Percentiles rank a stretch among this genome's conserved stretches.
Evolutionary conservation across 2,888 invertebrate genomes (phyloP).

Genomic region (Gerris lacustris): DNA sequence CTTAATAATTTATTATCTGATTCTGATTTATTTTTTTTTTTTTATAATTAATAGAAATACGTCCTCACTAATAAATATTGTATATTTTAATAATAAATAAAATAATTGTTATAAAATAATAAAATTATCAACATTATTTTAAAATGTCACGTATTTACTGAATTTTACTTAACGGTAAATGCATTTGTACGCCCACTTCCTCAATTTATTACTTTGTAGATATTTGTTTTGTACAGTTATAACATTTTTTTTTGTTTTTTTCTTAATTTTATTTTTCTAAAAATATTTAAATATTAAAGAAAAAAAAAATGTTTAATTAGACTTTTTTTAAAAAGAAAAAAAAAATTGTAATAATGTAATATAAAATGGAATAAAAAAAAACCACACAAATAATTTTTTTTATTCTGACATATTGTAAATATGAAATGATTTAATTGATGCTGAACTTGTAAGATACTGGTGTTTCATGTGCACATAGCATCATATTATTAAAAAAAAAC

Average conservation of each 20-base stretch:
- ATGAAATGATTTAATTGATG: conserved; percentile 35
- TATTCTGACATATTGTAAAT: no score
- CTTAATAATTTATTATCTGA: no score
- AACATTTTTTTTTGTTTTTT: conserved; percentile 31
- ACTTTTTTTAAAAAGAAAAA: no score
- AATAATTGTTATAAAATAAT: no score
- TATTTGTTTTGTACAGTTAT: conserved; percentile 33
- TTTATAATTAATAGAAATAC: no score
- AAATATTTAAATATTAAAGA: conserved; percentile 39
- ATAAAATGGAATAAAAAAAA: not conserved
- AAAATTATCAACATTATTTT: conserved; percentile 5
- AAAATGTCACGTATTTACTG: conserved; percentile 7
- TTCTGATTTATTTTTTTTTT: no score
- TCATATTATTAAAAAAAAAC: conserved; percentile 21
- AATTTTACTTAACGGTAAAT: no score
- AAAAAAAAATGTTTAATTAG: conserved; percentile 30
- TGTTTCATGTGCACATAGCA: conserved; percentile 41
- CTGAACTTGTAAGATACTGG: conserved; percentile 44
- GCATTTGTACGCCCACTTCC: no score
- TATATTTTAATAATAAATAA: conserved; percentile 8
- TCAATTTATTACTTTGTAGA: conserved; percentile 34
- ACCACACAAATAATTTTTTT: no score
- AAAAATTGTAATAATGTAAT: conserved; percentile 26
- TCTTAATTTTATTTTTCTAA: conserved; percentile 31
- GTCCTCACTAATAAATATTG: not conserved